These are phyloP conservation scores for Mythimna albipuncta DNA, from an alignment of 2,888 invertebrate genomes.

Conservation along the genomic window DNA sequence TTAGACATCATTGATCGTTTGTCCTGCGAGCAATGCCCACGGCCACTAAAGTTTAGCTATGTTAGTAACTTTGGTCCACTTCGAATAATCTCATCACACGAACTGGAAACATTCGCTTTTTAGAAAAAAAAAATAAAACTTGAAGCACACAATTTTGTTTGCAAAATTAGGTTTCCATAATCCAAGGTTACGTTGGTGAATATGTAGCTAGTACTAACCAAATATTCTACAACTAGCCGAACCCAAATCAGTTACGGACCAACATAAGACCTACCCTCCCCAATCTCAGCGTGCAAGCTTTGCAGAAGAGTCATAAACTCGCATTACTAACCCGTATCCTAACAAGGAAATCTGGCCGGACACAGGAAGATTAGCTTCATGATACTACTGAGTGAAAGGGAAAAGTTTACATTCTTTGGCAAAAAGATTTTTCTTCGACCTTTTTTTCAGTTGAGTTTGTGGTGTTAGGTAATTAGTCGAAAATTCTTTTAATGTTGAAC, in stretches of 20 bases:
- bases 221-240: slow-evolving; percentile 18
- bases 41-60: too few species aligned
- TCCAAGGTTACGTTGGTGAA: neutral
- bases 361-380: slow-evolving; percentile 50
- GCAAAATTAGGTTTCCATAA: neutral
- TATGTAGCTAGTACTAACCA: neutral
- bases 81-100: too few species aligned
- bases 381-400: slow-evolving; percentile 37
- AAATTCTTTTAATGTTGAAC: neutral
- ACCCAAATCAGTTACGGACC: slow-evolving; percentile 49
- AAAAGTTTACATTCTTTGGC: slow-evolving; percentile 21
- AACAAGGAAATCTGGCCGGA: slow-evolving; percentile 46
- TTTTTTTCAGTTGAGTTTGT: neutral
- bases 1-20: too few species aligned
- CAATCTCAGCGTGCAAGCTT: slow-evolving; percentile 59
- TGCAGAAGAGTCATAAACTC: slow-evolving; percentile 58
- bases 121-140: neutral
- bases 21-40: too few species aligned
- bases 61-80: too few species aligned
- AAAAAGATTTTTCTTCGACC: neutral
- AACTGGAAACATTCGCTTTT: too few species aligned
- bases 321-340: slow-evolving; percentile 49
- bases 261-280: slow-evolving; percentile 34
- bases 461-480: slow-evolving; percentile 31
- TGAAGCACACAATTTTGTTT: neutral